A percentile compares a stretch with the other conserved stretches of the same genome.
Evolutionary conservation across 1,140 invertebrate genomes (phyloP).

Genomic region (Metaphire vulgaris): DNA sequence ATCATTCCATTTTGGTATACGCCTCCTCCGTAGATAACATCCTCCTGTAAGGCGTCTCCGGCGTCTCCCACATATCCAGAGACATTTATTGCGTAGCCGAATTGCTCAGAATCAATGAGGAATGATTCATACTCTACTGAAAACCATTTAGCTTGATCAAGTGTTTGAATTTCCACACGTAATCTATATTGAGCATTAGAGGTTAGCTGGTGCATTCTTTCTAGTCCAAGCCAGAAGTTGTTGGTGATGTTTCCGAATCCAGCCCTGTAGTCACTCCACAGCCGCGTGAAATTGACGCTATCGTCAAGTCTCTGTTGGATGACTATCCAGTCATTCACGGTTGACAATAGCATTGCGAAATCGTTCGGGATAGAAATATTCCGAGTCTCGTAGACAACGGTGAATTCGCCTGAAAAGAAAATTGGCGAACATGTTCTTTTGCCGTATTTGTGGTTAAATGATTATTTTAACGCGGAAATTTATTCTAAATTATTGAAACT

Average conservation of each 20-base stretch:
- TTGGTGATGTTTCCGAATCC: conserved; percentile 4
- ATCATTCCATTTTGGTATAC: not conserved
- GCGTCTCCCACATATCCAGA: not conserved
- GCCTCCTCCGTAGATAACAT: not conserved
- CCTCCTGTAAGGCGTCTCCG: not conserved
- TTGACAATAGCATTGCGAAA: not conserved
- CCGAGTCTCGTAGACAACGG: not conserved
- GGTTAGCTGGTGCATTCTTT: conserved; percentile 3
- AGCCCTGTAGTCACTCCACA: conserved; percentile 10
- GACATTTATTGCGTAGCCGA: not conserved
- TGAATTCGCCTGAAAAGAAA: not conserved
- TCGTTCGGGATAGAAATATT: not conserved
- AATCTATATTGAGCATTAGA: not conserved
- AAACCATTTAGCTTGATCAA: not conserved
- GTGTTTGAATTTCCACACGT: not conserved
- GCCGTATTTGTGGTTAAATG: no score
- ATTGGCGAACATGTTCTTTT: no score
- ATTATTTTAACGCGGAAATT: no score
- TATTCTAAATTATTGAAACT: no score
- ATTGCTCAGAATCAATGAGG: not conserved
- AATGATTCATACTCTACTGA: not conserved
- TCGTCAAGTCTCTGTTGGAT: conserved; percentile 8
- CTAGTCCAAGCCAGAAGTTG: conserved; percentile 15
- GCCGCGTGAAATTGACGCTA: not conserved
- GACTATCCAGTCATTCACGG: not conserved